Conservation (phyloP, 2,888 invertebrate species). For the Nomada ferruginata region DNA sequence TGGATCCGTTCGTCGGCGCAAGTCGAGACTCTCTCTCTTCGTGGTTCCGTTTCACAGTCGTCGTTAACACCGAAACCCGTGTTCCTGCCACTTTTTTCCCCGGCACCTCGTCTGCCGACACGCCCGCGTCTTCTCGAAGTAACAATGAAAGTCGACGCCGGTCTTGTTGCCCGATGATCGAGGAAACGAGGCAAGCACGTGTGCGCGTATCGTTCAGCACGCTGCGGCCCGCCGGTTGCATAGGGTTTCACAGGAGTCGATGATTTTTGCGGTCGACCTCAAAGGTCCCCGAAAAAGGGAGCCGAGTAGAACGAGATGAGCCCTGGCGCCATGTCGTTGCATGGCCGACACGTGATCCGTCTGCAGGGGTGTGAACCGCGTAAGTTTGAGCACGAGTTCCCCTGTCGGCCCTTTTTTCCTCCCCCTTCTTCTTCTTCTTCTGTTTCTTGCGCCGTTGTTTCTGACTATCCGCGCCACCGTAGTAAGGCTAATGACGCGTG, state of each 20-base stretch:
- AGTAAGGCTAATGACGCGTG: slow-evolving; percentile 74
- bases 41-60: slow-evolving; percentile 37
- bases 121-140: slow-evolving; percentile 25
- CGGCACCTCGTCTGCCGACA: slow-evolving; percentile 30
- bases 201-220: slow-evolving; percentile 48
- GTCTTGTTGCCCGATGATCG: slow-evolving; percentile 3
- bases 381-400: slow-evolving; percentile 30
- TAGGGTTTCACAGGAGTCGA: slow-evolving; percentile 59
- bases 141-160: slow-evolving; percentile 58
- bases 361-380: slow-evolving; percentile 73
- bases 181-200: slow-evolving; percentile 48
- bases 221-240: neutral
- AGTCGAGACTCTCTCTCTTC: neutral
- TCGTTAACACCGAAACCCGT: slow-evolving; percentile 9
- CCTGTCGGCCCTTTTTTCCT: slow-evolving; percentile 11
- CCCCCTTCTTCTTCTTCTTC: neutral
- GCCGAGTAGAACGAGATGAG: slow-evolving; percentile 71
- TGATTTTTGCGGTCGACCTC: slow-evolving; percentile 67
- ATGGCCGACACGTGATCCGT: slow-evolving; percentile 81
- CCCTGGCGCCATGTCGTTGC: slow-evolving; percentile 81
- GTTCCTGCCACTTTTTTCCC: slow-evolving; percentile 4
- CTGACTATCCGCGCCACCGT: slow-evolving; percentile 1
- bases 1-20: slow-evolving; percentile 1
- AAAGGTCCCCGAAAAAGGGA: slow-evolving; percentile 64
- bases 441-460: neutral